Evolutionary conservation across 2,113 vertebrate genomes (phyloP), one percentile per base, ranked within the genome.

Genomic region (Cisticola juncidis): DNA sequence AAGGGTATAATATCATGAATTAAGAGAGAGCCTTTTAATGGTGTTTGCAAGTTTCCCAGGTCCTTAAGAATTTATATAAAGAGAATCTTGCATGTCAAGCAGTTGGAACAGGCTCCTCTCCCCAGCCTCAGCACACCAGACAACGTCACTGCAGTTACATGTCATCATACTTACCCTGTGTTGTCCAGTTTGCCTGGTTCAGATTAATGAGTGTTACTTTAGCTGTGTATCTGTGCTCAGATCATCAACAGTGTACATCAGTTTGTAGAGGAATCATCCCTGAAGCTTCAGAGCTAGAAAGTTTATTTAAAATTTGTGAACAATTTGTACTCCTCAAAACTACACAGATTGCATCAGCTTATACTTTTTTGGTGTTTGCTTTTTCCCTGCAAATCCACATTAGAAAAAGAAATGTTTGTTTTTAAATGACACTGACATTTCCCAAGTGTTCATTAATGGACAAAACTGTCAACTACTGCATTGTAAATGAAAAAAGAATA

Each of bases 301-400:
- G 40, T 77, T 85, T 9, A 13, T 71, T 85, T 53, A 53, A 88
- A 90, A 90, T 42, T 77, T 1, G 9, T 47, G 31, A 76, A 29
- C 17, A 45, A 42, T 69, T 81, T 73, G 23, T 61, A 50, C 19
- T 72, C 17, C 54, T 73, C 58, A 77, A 65, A 88, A 82, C 36
- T 7, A 44, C 26, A 6, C 14, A 44, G 50, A 24, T 8, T 80
- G 36, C 9, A 5, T 53, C 0, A 0, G 15, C 2, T 64, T 64
- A 38, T 25, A 60, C 24, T 56, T 56, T 38, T 64, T 68, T 87
- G 31, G 5, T 78, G 42, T 22, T 77, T 72, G 42, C 33, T 58
- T 84, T 70, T 81, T 28, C 16, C 44, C 47, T 28, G 22, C 51
- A 64, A 35, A 61, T 36, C 42, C 62, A 58, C 90, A 36, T 26